Conservation (phyloP, 2,888 invertebrate genomes). For the Orthosia gothica region DNA sequence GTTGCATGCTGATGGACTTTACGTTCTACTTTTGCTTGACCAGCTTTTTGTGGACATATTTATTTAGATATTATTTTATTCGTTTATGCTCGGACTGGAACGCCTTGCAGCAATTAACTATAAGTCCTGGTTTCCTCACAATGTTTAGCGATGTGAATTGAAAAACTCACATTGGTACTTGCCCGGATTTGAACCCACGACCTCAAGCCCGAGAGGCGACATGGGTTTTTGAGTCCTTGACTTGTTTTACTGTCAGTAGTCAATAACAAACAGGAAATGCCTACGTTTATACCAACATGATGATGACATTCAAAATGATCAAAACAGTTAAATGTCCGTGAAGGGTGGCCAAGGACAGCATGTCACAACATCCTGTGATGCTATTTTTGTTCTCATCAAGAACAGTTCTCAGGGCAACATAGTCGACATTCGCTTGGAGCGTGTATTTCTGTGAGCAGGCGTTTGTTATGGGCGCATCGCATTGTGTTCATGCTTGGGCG, state of each 20-base stretch:
- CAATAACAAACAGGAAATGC: constrained; percentile 36
- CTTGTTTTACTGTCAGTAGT: constrained; percentile 9
- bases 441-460: constrained; percentile 48
- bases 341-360: constrained; percentile 74
- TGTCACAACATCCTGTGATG: constrained; percentile 42
- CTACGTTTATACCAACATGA: constrained; percentile 33
- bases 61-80: too few relatives aligned
- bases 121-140: too few relatives aligned
- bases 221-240: neutral
- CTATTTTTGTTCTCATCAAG: constrained; percentile 36
- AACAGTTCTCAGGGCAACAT: constrained; percentile 41
- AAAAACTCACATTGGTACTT: too few relatives aligned
- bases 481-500: constrained; percentile 83
- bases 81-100: too few relatives aligned
- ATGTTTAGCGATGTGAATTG: too few relatives aligned
- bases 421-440: constrained; percentile 55
- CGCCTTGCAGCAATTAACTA: too few relatives aligned
- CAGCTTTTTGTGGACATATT: constrained; percentile 5
- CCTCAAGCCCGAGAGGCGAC: too few relatives aligned
- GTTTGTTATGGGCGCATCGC: constrained; percentile 65
- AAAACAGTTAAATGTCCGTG: constrained; percentile 71
- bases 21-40: constrained; percentile 43
- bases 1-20: constrained; percentile 36
- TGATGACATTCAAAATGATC: constrained; percentile 62
- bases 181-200: too few relatives aligned